These are phyloP conservation scores for Pachypsylla venusta DNA, from an alignment of 1,140 invertebrate species.

Conservation along the genomic window DNA sequence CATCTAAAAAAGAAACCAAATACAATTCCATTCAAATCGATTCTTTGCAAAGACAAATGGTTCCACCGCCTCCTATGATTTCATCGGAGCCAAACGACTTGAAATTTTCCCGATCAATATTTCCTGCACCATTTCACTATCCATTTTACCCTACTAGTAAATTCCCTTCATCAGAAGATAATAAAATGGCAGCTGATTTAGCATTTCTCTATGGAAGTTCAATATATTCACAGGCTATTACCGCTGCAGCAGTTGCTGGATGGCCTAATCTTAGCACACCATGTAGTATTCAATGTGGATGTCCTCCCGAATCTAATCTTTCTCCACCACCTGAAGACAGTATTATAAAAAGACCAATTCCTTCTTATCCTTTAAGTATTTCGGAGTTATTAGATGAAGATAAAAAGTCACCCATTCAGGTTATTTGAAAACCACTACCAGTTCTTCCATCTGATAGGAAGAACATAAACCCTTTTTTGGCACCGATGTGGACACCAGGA, in stretches of 20 bases:
- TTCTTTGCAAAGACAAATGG: constrained; percentile 38
- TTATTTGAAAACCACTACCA: constrained; percentile 69
- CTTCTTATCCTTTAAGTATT: constrained; percentile 25
- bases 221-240: constrained; percentile 34
- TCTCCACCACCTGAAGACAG: constrained; percentile 4
- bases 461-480: neutral
- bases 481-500: constrained; percentile 11
- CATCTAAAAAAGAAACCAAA: constrained; percentile 55
- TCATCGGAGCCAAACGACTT: constrained; percentile 41
- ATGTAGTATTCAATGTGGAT: neutral
- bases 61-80: constrained; percentile 42
- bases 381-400: constrained; percentile 20
- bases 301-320: constrained; percentile 3
- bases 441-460: constrained; percentile 41
- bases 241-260: constrained; percentile 30
- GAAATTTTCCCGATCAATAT: constrained; percentile 46
- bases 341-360: constrained; percentile 14
- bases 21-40: constrained; percentile 35
- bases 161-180: constrained; percentile 8
- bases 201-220: constrained; percentile 41
- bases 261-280: constrained; percentile 32
- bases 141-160: constrained; percentile 53
- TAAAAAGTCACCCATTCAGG: constrained; percentile 37
- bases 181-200: constrained; percentile 39
- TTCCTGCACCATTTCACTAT: constrained; percentile 53